These are phyloP conservation scores for Nomada fabriciana DNA, from an alignment of 2,888 invertebrate genomes.

Conservation along the genomic window DNA sequence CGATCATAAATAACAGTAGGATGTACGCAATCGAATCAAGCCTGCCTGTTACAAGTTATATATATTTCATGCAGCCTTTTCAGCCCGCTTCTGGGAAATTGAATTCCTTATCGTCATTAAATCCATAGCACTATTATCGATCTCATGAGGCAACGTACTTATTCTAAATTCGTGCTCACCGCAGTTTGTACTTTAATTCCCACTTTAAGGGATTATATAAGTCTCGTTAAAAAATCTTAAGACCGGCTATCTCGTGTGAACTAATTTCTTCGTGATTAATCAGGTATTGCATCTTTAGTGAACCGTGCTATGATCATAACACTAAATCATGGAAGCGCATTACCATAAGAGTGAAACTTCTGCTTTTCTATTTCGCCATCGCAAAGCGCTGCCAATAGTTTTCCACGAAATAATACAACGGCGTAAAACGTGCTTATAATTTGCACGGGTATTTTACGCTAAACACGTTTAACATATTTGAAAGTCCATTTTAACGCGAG, in stretches of 20 bases:
- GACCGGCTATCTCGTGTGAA: slow-evolving; percentile 17
- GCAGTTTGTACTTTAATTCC: neutral
- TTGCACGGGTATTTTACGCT: neutral
- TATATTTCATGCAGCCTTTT: slow-evolving; percentile 46
- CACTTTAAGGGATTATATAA: slow-evolving; percentile 20
- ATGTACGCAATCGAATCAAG: slow-evolving; percentile 26
- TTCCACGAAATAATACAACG: neutral
- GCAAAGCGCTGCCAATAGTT: neutral
- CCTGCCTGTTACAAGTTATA: slow-evolving; percentile 18
- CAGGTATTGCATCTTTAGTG: slow-evolving; percentile 2
- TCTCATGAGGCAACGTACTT: neutral
- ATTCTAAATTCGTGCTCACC: neutral
- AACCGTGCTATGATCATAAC: slow-evolving; percentile 2
- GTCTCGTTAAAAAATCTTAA: slow-evolving; percentile 13
- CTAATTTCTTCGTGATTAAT: slow-evolving; percentile 26
- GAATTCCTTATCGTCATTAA: neutral
- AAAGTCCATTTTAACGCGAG: neutral
- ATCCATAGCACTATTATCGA: neutral
- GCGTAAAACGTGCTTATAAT: neutral
- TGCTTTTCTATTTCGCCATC: neutral
- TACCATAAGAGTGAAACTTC: slow-evolving; percentile 24
- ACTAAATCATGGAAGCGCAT: neutral
- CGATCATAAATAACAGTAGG: slow-evolving; percentile 33
- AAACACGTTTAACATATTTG: neutral
- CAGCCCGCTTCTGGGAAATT: neutral